phyloP scores from a whole-genome alignment of 2,797 vertebrate species.

The Microchirus variegatus region DNA sequence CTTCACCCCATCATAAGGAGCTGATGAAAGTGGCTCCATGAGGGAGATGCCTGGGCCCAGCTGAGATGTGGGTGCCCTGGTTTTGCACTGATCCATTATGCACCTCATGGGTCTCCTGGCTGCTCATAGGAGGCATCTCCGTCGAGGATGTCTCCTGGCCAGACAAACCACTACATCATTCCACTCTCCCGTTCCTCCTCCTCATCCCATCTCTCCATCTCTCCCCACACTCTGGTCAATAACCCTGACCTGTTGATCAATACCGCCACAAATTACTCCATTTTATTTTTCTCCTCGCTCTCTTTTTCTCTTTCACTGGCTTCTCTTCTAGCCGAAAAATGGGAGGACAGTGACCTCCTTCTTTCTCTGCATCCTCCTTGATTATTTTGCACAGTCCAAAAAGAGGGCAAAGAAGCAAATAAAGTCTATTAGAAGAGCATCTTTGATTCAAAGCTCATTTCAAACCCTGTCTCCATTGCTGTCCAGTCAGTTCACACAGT shows the following conservation, averaged over 20 bases:
- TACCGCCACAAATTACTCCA: constrained; percentile 79
- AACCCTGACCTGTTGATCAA: constrained; percentile 68
- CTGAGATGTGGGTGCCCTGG: constrained; percentile 32
- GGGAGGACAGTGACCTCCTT: background rate
- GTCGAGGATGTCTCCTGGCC: constrained; percentile 16
- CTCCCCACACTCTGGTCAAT: constrained; percentile 74
- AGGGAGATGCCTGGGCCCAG: constrained; percentile 8
- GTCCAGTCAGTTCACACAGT: constrained; percentile 3
- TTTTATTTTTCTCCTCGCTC: constrained; percentile 64
- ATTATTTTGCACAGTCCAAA: constrained; percentile 37
- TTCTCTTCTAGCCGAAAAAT: constrained; percentile 17
- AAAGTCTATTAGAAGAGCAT: constrained; percentile 53
- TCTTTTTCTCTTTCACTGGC: constrained; percentile 13
- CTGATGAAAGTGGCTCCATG: constrained; percentile 39
- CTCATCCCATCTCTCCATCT: constrained; percentile 45
- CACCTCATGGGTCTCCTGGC: constrained; percentile 23
- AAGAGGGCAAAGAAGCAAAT: constrained; percentile 56
- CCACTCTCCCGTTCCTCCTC: constrained; percentile 15
- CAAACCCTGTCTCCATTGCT: constrained; percentile 41
- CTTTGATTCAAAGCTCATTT: constrained; percentile 63
- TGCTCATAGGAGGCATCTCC: constrained; percentile 12
- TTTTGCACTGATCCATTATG: constrained; percentile 41
- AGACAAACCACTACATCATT: constrained; percentile 48
- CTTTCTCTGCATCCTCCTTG: constrained; percentile 2
- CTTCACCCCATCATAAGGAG: constrained; percentile 30